These are phyloP conservation scores for Steinernema carpocapsae DNA, from an alignment of 2,888 invertebrate genomes.

Conservation along the genomic window DNA sequence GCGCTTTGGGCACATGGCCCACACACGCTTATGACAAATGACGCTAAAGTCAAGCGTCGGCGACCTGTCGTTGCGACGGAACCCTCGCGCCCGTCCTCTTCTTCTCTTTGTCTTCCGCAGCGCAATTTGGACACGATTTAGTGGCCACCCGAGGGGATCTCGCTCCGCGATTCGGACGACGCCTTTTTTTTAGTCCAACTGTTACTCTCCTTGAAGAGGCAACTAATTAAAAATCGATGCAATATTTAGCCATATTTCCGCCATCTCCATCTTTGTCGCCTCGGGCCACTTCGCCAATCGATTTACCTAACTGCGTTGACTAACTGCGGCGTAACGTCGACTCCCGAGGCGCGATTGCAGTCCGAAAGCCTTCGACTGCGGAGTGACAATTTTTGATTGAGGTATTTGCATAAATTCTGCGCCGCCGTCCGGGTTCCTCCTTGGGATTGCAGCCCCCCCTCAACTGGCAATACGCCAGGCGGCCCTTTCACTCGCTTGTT, in stretches of 20 bases:
- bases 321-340: not conserved
- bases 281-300: constrained; percentile 22
- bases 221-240: constrained; percentile 35
- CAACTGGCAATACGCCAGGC: constrained; percentile 12
- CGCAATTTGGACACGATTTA: too few species aligned
- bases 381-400: not conserved
- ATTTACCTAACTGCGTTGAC: constrained; percentile 27
- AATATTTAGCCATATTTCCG: constrained; percentile 35
- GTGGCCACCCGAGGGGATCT: too few species aligned
- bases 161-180: not conserved
- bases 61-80: constrained; percentile 5
- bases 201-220: constrained; percentile 16
- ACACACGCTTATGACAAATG: constrained; percentile 28
- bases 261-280: not conserved
- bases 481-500: not conserved
- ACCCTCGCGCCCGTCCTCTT: not conserved
- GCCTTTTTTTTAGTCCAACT: not conserved
- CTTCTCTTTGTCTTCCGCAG: not conserved
- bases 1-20: constrained; percentile 21
- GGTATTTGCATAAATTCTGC: constrained; percentile 9
- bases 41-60: constrained; percentile 1
- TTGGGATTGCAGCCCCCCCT: not conserved
- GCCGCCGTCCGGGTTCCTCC: not conserved
- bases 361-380: not conserved
- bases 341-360: not conserved